phyloP scores from a whole-genome alignment of 2,797 vertebrate genomes.

The Manis javanica region DNA sequence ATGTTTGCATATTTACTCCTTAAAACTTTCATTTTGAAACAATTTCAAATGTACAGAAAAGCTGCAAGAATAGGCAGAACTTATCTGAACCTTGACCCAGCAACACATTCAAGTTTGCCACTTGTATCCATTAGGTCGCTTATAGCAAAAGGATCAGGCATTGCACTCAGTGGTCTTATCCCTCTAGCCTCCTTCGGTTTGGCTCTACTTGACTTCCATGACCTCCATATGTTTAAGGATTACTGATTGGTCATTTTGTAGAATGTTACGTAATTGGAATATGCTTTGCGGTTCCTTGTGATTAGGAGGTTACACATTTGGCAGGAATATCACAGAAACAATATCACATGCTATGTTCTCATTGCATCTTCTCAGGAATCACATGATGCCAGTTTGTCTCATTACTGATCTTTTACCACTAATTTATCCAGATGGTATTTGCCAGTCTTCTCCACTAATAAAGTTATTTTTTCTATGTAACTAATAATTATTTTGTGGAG shows the following conservation, averaged over 20 bases:
- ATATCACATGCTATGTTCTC: not conserved
- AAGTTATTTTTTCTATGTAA: not conserved
- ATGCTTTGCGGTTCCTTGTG: not conserved
- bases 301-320: not conserved
- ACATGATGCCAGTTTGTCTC: not conserved
- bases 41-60: not conserved
- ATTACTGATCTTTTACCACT: not conserved
- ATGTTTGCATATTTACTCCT: not conserved
- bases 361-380: not conserved
- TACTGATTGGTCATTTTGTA: not conserved
- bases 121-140: not conserved
- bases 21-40: conserved; percentile 1
- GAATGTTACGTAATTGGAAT: not conserved
- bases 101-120: not conserved
- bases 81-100: not conserved
- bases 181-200: not conserved
- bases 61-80: not conserved
- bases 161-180: not conserved
- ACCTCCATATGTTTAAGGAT: not conserved
- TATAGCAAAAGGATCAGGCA: not conserved
- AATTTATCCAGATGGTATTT: not conserved
- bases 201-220: not conserved
- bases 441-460: not conserved
- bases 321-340: not conserved
- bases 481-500: not conserved